Evolutionary conservation across 1,140 invertebrate species (phyloP).

Genomic region (Lepeophtheirus salmonis): DNA sequence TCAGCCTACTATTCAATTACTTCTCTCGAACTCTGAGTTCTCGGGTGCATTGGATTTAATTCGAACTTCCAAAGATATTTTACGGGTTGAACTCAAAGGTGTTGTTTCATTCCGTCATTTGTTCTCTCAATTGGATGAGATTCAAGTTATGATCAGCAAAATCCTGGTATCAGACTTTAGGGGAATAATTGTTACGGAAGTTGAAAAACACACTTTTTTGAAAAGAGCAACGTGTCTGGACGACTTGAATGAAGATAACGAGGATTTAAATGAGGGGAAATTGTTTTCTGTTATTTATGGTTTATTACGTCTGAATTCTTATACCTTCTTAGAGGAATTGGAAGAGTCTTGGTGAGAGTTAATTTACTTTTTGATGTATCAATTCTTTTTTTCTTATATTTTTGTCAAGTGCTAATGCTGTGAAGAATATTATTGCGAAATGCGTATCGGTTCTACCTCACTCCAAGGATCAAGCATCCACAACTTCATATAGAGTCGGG

Average conservation of each 20-base stretch:
- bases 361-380: not conserved
- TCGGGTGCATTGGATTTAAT: slow-evolving; percentile 14
- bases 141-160: not conserved
- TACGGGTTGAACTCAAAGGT: slow-evolving; percentile 1
- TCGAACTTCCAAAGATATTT: not conserved
- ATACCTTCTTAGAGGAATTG: slow-evolving; percentile 1
- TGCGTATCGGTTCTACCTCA: not conserved
- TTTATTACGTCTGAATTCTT: slow-evolving; percentile 6
- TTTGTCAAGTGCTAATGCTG: not conserved
- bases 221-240: not conserved
- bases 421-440: not conserved
- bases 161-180: slow-evolving; percentile 6
- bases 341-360: slow-evolving; percentile 1
- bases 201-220: not conserved
- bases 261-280: not conserved
- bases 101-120: not conserved
- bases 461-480: not conserved
- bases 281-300: not conserved
- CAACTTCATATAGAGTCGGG: not conserved
- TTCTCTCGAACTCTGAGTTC: slow-evolving; percentile 1
- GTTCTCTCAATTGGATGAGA: not conserved
- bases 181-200: not conserved
- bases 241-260: not conserved
- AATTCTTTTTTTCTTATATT: not conserved
- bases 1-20: slow-evolving; percentile 12